phyloP scores from a whole-genome alignment of 1,140 invertebrate genomes.

The Anastrepha ludens region DNA sequence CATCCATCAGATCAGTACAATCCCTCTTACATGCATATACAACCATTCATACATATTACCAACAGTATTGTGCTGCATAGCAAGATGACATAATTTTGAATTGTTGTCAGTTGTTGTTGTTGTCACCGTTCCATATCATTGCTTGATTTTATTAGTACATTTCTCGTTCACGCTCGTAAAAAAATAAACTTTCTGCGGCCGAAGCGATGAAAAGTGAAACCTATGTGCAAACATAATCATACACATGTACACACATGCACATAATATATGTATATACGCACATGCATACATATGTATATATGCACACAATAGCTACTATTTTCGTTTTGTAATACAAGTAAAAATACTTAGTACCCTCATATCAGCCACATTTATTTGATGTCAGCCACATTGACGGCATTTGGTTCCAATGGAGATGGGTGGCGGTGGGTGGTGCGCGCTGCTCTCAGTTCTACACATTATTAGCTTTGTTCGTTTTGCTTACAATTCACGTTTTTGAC shows the following conservation, averaged over 20 bases:
- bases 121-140: slow-evolving; percentile 11
- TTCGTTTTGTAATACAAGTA: neutral
- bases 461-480: neutral
- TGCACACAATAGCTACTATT: neutral
- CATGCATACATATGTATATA: neutral
- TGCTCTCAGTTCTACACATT: neutral
- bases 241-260: neutral
- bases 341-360: neutral
- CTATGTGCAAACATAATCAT: neutral
- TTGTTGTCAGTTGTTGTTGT: neutral
- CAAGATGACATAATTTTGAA: slow-evolving; percentile 1
- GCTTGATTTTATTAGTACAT: neutral
- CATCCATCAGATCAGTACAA: neutral
- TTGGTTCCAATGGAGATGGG: neutral
- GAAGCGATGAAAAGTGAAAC: slow-evolving; percentile 16
- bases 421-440: neutral
- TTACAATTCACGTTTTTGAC: slow-evolving; percentile 1
- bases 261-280: neutral
- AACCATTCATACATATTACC: neutral
- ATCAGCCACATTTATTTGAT: neutral
- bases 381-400: slow-evolving; percentile 4
- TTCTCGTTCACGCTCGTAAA: too few relatives aligned
- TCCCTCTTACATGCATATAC: neutral
- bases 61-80: neutral
- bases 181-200: neutral